Evolutionary conservation across 2,113 vertebrate species (phyloP).

Genomic region (Picathartes gymnocephalus): DNA sequence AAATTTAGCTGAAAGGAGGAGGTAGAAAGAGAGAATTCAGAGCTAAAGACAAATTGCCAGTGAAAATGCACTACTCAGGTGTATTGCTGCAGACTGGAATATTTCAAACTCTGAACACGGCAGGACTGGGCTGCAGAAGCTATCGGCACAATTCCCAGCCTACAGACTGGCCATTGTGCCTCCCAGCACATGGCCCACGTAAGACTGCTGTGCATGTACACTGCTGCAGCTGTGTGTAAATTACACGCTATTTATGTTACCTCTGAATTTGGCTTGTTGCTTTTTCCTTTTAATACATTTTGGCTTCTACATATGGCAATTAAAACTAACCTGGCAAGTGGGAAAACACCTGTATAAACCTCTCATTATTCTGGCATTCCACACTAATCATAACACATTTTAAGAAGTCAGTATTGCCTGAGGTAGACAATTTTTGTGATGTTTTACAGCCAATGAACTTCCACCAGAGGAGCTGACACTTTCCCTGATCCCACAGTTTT

Average conservation of each 20-base stretch:
- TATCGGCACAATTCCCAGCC: not conserved
- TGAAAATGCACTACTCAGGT: not conserved
- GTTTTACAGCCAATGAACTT: conserved; percentile 36
- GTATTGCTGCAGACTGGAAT: not conserved
- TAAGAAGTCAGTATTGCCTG: conserved; percentile 35
- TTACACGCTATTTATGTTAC: not conserved
- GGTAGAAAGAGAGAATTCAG: not conserved
- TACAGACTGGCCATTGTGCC: not conserved
- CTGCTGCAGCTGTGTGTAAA: not conserved
- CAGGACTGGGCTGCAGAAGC: not conserved
- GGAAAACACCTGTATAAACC: conserved; percentile 34
- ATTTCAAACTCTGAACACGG: not conserved
- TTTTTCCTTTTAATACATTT: conserved; percentile 25
- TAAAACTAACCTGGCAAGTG: conserved; percentile 57
- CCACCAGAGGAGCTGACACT: conserved; percentile 7
- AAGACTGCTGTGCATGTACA: not conserved
- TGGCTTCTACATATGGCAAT: conserved; percentile 28
- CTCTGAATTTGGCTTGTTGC: not conserved
- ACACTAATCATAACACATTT: not conserved
- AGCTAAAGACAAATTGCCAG: not conserved
- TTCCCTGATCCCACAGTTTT: conserved; percentile 20
- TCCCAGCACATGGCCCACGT: not conserved
- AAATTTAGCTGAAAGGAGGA: not conserved
- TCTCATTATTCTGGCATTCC: conserved; percentile 29
- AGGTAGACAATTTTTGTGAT: conserved; percentile 5